Base-by-base conservation (phyloP, 2,113 vertebrate species). In the Pseudorectes ferrugineus region DNA sequence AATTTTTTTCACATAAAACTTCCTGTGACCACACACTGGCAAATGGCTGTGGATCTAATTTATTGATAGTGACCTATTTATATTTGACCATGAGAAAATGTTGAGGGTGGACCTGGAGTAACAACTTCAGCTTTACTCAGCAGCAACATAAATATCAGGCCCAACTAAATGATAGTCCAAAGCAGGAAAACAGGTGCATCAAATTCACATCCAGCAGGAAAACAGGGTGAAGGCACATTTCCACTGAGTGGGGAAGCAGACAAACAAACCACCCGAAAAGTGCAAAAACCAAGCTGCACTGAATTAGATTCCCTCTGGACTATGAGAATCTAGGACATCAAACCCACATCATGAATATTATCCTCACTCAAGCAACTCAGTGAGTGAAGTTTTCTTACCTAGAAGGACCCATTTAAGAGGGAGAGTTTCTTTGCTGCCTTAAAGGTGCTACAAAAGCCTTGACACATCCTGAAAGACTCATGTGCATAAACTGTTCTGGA, bases 381-480 rank as follows among this genome's bases (percentile, higher is more conserved):
- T 3, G 17, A 54, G 26, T 26, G 18, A 54, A 11, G 8, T 57
- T 79, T 33, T 38, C 21, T 68, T 23, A 15, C 8, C 40, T 9
- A 62, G 2, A 45, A n/a, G 12, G 4, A 14, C 15, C 10, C 0
- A 1, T 46, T 76, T 16, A 7, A 18, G 7, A 31, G 29, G 18
- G 14, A 70, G 14, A 9, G 8, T 36, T 33, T 45, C 23, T 59
- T 59, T 73, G 17, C 51, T 52, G 51, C 38, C 40, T 18, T 6
- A 35, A 35, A 52, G 13, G 17, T 65, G 9, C 55, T 70, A 8
- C 8, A 61, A 26, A 26, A 54, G 8, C 17, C 35, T 38, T 71
- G 8, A 20, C 9, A 20, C 14, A 22, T 7, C 12, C 42, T 55
- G 35, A 12, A 29, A 80, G 28, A 13, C 21, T 33, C 3, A 0